Base-by-base conservation (phyloP, 2,113 vertebrate genomes). In the Aegithalos caudatus region DNA sequence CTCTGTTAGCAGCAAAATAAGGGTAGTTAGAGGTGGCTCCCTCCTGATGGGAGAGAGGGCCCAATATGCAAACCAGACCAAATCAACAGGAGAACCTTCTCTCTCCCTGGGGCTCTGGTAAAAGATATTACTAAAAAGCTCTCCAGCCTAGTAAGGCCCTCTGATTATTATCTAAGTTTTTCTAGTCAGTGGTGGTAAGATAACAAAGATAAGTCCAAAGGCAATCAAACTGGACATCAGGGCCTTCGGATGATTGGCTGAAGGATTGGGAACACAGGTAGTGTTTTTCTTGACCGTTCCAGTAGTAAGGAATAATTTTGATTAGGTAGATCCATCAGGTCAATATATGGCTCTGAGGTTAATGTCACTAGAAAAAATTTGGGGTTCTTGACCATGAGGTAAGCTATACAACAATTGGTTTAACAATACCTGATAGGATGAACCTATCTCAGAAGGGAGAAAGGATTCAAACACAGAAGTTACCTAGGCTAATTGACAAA, bases 341-440 rank as follows among this genome's bases (percentile, higher is more conserved):
- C 21, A 42, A 19, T 48, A 12, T 0, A 0, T 19, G 12, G 19
- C 60, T 66, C 37, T 73, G 22, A 51, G 40, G 16, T 19, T 35
- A 28, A 3, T 33, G 19, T 37, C 10, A 9, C 23, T 24, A 7
- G 33, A 65, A 81, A 44, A 72, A 23, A 13, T 33, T 50, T 4
- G 31, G 2, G 8, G 2, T 12, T 48, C 72, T 81, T 81, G 42
- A 33, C 17, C 18, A 28, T 20, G 6, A 44, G 25, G 15, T 11
- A 31, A 57, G 24, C 31, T 35, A 10, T 29, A 20, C 5, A 37
- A 14, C 7, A 19, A 7, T 31, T 50, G 18, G 22, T 50, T 21
- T 37, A 44, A 27, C 65, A 20, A 15, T 11, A 28, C 3, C 8
- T 28, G 18, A 37, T n/a, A 23, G 7, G 5, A 44, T 20, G 6